phyloP scores from a whole-genome alignment of 2,113 vertebrate species.

The Xerus inauris region DNA sequence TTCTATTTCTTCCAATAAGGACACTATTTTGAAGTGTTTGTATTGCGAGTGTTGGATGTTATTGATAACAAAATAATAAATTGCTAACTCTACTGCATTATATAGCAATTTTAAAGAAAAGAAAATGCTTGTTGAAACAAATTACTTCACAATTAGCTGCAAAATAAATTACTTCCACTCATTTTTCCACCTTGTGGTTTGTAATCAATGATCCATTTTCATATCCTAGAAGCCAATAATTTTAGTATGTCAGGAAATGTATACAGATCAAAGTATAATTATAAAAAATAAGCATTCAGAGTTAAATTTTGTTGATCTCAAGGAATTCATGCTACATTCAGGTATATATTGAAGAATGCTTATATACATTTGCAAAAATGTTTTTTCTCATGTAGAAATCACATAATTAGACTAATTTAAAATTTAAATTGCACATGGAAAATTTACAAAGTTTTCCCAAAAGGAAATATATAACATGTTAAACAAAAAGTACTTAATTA shows the following conservation, averaged over 20 bases:
- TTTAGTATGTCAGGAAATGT: conserved; percentile 49
- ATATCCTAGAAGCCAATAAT: not conserved
- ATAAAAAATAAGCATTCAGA: conserved; percentile 28
- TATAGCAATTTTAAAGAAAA: conserved; percentile 58
- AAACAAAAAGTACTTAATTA: not conserved
- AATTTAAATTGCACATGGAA: not conserved
- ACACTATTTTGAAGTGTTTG: conserved; percentile 40
- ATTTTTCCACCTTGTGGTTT: conserved; percentile 67
- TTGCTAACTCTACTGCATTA: conserved; percentile 63
- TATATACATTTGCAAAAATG: not conserved
- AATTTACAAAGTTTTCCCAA: not conserved
- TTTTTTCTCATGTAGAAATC: not conserved
- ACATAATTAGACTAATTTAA: not conserved
- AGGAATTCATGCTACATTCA: not conserved
- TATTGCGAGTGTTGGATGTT: conserved; percentile 71
- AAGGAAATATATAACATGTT: not conserved
- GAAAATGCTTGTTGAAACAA: conserved; percentile 70
- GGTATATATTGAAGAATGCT: not conserved
- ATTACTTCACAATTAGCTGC: conserved; percentile 67
- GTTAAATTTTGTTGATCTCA: conserved; percentile 37
- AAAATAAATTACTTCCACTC: conserved; percentile 78
- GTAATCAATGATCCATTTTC: conserved; percentile 15
- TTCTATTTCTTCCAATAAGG: not conserved
- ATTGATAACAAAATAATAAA: conserved; percentile 66
- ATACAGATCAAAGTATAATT: conserved; percentile 27